Evolutionary conservation across 1,140 invertebrate species (phyloP).

Genomic region (Carposina sasakii): DNA sequence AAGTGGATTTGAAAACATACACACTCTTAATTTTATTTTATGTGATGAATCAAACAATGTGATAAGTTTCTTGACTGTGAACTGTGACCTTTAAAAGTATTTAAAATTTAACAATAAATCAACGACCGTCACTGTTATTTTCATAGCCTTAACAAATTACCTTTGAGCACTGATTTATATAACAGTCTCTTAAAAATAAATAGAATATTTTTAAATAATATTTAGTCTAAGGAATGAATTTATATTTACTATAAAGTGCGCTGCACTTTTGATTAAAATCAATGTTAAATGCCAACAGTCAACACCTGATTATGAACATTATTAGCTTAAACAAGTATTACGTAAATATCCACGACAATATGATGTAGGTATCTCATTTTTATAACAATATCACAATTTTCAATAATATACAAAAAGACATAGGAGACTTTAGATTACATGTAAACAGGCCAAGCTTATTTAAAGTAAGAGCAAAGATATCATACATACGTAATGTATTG

Average conservation of each 20-base stretch:
- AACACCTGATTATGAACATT: constrained; percentile 38
- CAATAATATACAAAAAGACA: constrained; percentile 68
- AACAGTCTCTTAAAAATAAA: constrained; percentile 16
- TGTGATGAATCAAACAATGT: constrained; percentile 41
- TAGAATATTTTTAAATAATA: constrained; percentile 4
- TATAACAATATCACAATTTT: constrained; percentile 72
- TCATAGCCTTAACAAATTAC: constrained; percentile 42
- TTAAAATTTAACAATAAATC: constrained; percentile 31
- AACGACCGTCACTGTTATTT: constrained; percentile 18
- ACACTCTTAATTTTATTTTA: constrained; percentile 32
- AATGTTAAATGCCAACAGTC: not conserved
- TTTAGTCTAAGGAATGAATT: not conserved
- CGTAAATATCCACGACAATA: constrained; percentile 54
- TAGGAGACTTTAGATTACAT: constrained; percentile 60
- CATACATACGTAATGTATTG: constrained; percentile 35
- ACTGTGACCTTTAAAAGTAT: constrained; percentile 32
- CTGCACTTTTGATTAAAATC: not conserved
- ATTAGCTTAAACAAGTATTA: constrained; percentile 38
- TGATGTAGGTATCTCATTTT: constrained; percentile 49
- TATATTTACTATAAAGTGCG: constrained; percentile 2
- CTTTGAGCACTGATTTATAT: constrained; percentile 38
- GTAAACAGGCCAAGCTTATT: constrained; percentile 64
- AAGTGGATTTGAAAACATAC: constrained; percentile 39
- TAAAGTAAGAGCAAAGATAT: constrained; percentile 55
- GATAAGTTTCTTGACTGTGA: constrained; percentile 34